These are phyloP conservation scores for Pterophyllum scalare DNA, from an alignment of 2,113 vertebrate species.

Conservation along the genomic window DNA sequence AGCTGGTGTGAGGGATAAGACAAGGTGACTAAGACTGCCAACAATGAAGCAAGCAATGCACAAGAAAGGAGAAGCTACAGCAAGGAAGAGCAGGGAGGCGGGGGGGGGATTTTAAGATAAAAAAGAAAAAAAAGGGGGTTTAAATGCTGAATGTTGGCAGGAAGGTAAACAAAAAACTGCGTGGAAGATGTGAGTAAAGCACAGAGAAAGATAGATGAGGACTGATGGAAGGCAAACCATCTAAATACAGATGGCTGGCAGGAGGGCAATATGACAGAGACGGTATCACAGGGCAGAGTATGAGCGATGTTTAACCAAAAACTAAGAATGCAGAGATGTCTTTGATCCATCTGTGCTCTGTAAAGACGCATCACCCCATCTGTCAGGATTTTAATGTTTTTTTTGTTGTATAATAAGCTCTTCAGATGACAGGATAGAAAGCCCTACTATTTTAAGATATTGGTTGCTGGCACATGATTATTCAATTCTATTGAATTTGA, in stretches of 20 bases:
- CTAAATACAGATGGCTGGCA: conserved; percentile 48
- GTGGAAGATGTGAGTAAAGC: conserved; percentile 2
- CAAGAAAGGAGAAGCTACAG: neutral
- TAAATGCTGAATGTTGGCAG: neutral
- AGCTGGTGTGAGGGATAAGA: neutral
- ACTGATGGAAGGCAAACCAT: conserved; percentile 29
- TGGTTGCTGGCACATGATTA: conserved; percentile 54
- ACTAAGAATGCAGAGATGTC: conserved; percentile 57
- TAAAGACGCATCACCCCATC: conserved; percentile 64
- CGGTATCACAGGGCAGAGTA: conserved; percentile 30
- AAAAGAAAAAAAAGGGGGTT: neutral
- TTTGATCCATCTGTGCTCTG: conserved; percentile 57
- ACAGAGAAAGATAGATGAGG: conserved; percentile 27
- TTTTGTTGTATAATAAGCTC: conserved; percentile 63
- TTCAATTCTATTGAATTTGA: conserved; percentile 41
- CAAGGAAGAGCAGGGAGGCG: neutral
- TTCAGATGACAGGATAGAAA: conserved; percentile 64
- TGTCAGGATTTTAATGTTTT: conserved; percentile 63
- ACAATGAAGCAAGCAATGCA: neutral
- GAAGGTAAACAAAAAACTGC: neutral
- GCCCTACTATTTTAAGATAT: conserved; percentile 68
- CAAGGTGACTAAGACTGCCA: neutral
- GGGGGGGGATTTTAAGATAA: neutral
- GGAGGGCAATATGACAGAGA: conserved; percentile 48
- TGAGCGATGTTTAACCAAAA: conserved; percentile 54